Percentiles rank a stretch among this genome's conserved stretches.
These are phyloP conservation scores for Cosmorhoe ocellata DNA, from an alignment of 2,888 invertebrate genomes.

Conservation along the genomic window DNA sequence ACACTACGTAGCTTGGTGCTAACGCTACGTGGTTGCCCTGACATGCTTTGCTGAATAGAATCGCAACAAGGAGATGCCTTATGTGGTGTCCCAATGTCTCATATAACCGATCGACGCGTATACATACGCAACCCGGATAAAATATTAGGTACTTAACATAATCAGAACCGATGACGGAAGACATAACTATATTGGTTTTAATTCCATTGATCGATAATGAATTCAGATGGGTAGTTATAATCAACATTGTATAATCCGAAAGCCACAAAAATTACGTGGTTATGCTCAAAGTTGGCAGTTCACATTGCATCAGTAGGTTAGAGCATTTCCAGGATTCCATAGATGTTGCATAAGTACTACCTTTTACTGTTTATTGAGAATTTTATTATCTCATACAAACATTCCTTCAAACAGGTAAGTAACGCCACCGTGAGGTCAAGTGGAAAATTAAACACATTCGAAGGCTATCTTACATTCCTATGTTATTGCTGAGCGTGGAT, in stretches of 20 bases:
- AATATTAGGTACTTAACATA: slow-evolving; percentile 20
- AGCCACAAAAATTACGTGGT: slow-evolving; percentile 37
- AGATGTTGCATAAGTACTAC: slow-evolving; percentile 41
- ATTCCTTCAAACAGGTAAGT: slow-evolving; percentile 51
- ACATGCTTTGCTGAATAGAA: slow-evolving; percentile 68
- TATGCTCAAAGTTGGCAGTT: slow-evolving; percentile 3
- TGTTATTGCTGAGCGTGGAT: slow-evolving; percentile 46
- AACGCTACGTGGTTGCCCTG: slow-evolving; percentile 74
- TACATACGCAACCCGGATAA: slow-evolving; percentile 43
- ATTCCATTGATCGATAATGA: too few relatives aligned
- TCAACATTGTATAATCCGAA: too few relatives aligned
- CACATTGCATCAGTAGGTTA: slow-evolving; percentile 46
- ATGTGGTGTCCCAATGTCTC: slow-evolving; percentile 54
- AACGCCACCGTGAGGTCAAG: slow-evolving; percentile 49
- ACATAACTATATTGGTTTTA: not conserved
- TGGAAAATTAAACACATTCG: slow-evolving; percentile 56
- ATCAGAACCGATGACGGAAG: not conserved
- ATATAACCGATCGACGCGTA: slow-evolving; percentile 36
- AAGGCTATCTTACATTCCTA: slow-evolving; percentile 60
- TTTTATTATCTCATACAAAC: slow-evolving; percentile 55
- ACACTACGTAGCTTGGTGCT: slow-evolving; percentile 56
- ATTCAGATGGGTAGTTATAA: too few relatives aligned
- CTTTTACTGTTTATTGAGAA: slow-evolving; percentile 51
- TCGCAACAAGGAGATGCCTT: slow-evolving; percentile 64
- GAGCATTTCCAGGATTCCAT: slow-evolving; percentile 50